Evolutionary conservation across 2,888 invertebrate species (phyloP).

Genomic region (Chrysolina americana): DNA sequence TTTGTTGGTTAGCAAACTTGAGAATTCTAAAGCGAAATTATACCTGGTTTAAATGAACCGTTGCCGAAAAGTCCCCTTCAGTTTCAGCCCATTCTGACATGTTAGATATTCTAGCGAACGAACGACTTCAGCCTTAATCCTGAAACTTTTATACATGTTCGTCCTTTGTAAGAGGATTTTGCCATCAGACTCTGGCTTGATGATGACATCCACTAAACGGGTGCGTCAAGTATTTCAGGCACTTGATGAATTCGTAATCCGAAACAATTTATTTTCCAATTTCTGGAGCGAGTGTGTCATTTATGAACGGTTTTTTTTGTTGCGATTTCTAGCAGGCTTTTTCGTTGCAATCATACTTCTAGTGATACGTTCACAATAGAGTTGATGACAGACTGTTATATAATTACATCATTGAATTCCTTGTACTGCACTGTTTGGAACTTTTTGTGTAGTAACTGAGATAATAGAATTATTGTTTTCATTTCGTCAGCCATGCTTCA

Average conservation of each 20-base stretch:
- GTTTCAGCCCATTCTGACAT: not conserved
- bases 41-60: not conserved
- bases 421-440: no score
- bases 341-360: not conserved
- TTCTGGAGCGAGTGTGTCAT: not conserved
- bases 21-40: no score
- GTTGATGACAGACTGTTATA: not conserved
- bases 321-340: not conserved
- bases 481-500: no score
- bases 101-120: not conserved
- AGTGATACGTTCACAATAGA: not conserved
- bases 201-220: slow-evolving; percentile 19
- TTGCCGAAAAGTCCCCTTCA: not conserved
- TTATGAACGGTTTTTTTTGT: not conserved
- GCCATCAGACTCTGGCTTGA: slow-evolving; percentile 27
- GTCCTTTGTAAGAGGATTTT: slow-evolving; percentile 28
- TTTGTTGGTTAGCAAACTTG: no score
- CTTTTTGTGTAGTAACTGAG: no score
- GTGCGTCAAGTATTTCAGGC: not conserved
- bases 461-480: no score
- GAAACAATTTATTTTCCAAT: slow-evolving; percentile 15
- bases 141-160: not conserved
- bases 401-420: no score
- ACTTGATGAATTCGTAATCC: slow-evolving; percentile 12
- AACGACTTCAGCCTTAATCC: slow-evolving; percentile 16